phyloP scores from a whole-genome alignment of 1,140 invertebrate species.

The Drosophila sucinea region DNA sequence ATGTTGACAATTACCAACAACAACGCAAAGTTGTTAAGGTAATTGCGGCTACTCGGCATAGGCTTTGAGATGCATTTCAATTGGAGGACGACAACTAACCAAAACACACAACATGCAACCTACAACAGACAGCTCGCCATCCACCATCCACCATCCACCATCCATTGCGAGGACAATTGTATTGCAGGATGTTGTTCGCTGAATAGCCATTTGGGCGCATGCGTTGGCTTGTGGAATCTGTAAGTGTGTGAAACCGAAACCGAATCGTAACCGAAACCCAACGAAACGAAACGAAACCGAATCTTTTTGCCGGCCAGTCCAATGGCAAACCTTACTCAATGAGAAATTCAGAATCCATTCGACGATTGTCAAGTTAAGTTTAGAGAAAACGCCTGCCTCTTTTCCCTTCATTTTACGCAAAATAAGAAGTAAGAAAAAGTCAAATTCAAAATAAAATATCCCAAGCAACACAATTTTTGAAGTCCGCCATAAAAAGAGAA shows the following conservation, averaged over 20 bases:
- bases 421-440: conserved; percentile 52
- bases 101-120: neutral
- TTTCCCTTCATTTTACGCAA: conserved; percentile 68
- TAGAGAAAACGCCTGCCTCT: conserved; percentile 57
- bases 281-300: conserved; percentile 40
- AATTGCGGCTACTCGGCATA: conserved; percentile 56
- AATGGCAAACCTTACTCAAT: conserved; percentile 73
- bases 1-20: conserved; percentile 62
- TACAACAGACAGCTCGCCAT: neutral
- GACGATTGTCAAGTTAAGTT: conserved; percentile 78
- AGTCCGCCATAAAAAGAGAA: conserved; percentile 14
- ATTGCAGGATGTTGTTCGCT: conserved; percentile 45
- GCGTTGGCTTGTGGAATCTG: conserved; percentile 72
- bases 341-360: conserved; percentile 80
- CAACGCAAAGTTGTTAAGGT: conserved; percentile 65
- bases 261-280: conserved; percentile 23
- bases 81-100: conserved; percentile 32
- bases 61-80: conserved; percentile 70
- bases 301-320: conserved; percentile 23
- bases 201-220: conserved; percentile 55
- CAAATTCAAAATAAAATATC: conserved; percentile 35
- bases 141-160: neutral
- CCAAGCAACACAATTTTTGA: conserved; percentile 39
- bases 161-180: neutral
- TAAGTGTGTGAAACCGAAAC: conserved; percentile 25